phyloP scores from a whole-genome alignment of 2,797 vertebrate genomes.

The Lepus oiostolus region DNA sequence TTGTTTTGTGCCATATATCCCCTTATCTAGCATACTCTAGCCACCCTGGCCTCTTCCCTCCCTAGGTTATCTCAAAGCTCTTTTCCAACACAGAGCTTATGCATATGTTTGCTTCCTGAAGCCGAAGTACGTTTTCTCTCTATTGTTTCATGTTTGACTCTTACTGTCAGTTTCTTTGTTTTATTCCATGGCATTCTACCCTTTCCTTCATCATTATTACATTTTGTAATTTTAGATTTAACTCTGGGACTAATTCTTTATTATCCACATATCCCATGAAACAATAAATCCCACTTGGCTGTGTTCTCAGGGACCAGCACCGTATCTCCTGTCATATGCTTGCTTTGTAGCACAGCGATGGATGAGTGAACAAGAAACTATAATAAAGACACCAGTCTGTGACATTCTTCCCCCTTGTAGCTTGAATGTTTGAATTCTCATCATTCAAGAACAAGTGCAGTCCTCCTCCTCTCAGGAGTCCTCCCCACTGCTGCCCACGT shows the following conservation, averaged over 20 bases:
- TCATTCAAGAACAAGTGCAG: background rate
- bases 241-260: background rate
- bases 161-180: background rate
- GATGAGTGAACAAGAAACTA: background rate
- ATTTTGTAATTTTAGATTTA: background rate
- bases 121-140: background rate
- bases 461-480: background rate
- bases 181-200: background rate
- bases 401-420: background rate
- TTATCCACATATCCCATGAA: background rate
- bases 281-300: background rate
- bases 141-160: background rate
- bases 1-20: background rate
- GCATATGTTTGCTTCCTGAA: background rate
- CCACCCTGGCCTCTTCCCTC: background rate
- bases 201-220: background rate
- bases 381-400: background rate
- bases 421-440: background rate
- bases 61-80: conserved; percentile 10
- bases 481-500: background rate
- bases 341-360: background rate
- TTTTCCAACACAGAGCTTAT: background rate
- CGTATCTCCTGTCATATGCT: background rate
- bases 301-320: background rate
- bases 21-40: background rate